Conservation (phyloP, 1,140 invertebrate species). For the Nephotettix cincticeps region DNA sequence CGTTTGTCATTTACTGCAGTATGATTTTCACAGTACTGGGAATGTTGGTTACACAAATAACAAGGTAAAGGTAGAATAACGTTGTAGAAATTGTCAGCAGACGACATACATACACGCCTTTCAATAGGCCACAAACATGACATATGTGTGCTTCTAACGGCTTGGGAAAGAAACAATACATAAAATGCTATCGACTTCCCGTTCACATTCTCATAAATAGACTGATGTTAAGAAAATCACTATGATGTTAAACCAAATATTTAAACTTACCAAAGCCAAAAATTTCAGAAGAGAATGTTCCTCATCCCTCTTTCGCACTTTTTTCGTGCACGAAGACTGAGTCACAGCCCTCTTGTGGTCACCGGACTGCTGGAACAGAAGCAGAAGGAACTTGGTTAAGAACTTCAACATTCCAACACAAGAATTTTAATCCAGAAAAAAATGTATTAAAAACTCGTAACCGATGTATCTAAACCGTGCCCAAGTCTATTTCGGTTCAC, state of each 20-base stretch:
- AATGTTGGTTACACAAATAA: too few species aligned
- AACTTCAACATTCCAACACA: neutral
- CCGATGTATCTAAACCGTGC: too few species aligned
- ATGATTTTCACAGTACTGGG: too few species aligned
- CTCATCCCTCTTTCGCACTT: conserved; percentile 36
- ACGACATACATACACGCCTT: too few species aligned
- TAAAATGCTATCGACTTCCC: too few species aligned
- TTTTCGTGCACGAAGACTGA: conserved; percentile 6
- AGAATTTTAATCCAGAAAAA: neutral
- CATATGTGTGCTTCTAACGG: neutral
- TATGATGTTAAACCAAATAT: neutral
- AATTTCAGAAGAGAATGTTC: conserved; percentile 62
- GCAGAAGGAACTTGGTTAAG: neutral
- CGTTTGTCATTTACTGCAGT: too few species aligned
- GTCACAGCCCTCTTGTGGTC: neutral
- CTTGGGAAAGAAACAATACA: neutral
- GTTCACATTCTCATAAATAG: too few species aligned
- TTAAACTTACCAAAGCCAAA: conserved; percentile 60
- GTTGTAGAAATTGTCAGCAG: too few species aligned
- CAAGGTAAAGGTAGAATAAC: too few species aligned
- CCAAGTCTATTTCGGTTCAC: neutral
- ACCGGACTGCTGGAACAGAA: conserved; percentile 26
- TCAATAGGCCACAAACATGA: neutral
- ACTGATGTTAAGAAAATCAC: neutral
- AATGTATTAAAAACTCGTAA: too few species aligned